These are phyloP conservation scores for Lepidurus apus DNA, from an alignment of 1,140 invertebrate genomes.

Conservation along the genomic window DNA sequence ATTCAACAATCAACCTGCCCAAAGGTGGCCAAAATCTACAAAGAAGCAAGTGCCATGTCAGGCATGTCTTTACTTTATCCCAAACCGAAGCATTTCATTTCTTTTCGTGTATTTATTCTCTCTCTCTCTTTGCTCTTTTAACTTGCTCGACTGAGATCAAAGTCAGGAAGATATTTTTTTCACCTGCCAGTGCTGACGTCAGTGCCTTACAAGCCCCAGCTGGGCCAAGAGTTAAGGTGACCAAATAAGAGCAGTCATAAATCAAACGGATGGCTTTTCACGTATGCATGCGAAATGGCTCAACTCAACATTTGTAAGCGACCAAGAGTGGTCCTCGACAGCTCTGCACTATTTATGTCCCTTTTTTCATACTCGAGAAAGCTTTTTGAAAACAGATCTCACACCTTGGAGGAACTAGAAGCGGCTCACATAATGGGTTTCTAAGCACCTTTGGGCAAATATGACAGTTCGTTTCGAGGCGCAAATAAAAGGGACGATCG, in stretches of 20 bases:
- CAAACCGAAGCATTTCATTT: neutral
- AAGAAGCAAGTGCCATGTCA: neutral
- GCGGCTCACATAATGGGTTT: constrained; percentile 3
- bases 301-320: constrained; percentile 18
- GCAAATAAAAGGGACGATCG: neutral
- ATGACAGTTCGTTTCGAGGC: neutral
- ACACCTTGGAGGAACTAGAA: neutral
- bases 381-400: neutral
- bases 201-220: neutral
- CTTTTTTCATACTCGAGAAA: neutral
- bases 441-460: neutral
- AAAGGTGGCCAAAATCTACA: constrained; percentile 15
- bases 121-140: neutral
- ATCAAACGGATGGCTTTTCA: constrained; percentile 13
- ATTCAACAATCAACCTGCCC: neutral
- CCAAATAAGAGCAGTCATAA: constrained; percentile 5
- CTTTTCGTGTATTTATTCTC: neutral
- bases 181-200: constrained; percentile 5
- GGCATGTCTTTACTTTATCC: neutral
- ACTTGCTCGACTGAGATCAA: neutral
- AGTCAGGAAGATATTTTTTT: neutral
- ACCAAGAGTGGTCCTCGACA: constrained; percentile 14
- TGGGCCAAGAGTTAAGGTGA: constrained; percentile 3
- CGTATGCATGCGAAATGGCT: constrained; percentile 21
- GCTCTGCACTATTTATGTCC: constrained; percentile 4